Evolutionary conservation across 2,797 vertebrate species (phyloP).

Genomic region (Cryptoprocta ferox): DNA sequence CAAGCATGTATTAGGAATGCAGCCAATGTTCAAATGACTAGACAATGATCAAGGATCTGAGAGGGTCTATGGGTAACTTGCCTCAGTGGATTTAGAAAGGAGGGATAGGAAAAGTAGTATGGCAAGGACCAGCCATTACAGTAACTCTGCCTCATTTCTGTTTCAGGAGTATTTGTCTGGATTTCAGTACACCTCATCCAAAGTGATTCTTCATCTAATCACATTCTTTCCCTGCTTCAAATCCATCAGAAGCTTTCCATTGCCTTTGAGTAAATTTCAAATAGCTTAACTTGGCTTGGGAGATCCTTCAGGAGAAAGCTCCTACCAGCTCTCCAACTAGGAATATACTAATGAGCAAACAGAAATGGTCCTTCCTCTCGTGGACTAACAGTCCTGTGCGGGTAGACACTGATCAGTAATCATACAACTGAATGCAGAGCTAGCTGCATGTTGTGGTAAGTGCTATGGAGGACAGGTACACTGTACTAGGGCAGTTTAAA

Average conservation of each 20-base stretch:
- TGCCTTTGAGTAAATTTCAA: conserved; percentile 25
- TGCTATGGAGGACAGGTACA: background rate
- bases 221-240: background rate
- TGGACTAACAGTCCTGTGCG: too few relatives aligned
- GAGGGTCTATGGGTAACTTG: background rate
- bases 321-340: background rate
- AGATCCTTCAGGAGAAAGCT: background rate
- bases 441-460: background rate
- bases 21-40: background rate
- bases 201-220: background rate
- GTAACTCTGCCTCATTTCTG: background rate
- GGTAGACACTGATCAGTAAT: background rate
- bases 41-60: background rate
- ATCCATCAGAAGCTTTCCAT: background rate
- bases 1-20: background rate
- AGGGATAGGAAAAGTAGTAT: background rate
- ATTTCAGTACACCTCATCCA: background rate
- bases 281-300: background rate
- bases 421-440: background rate
- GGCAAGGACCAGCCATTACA: background rate
- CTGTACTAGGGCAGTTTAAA: background rate
- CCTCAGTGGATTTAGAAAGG: background rate
- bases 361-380: background rate
- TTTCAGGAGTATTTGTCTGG: background rate
- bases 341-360: background rate